A percentile compares a stretch with the other conserved stretches of the same genome.
phyloP scores from a whole-genome alignment of 2,797 vertebrate genomes.

The Coregonus sp. region DNA sequence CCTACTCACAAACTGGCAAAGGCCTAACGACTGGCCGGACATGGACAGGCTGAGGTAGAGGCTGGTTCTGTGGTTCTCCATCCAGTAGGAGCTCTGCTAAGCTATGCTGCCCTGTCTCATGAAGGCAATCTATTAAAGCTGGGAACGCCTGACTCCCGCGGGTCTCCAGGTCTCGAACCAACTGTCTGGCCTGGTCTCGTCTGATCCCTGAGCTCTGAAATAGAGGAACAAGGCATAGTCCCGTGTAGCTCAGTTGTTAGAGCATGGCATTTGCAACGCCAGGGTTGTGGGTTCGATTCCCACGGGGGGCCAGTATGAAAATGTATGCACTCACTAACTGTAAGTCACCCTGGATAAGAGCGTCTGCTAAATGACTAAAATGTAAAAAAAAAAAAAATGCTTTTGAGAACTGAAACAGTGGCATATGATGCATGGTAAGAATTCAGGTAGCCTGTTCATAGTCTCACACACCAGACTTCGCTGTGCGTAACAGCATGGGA shows the following conservation, averaged over 20 bases:
- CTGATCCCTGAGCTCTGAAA: slow-evolving; percentile 76
- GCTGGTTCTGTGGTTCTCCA: slow-evolving; percentile 32
- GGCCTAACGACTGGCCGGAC: slow-evolving; percentile 48
- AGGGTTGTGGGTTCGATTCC: too few species aligned
- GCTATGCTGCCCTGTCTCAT: slow-evolving; percentile 74
- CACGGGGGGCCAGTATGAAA: too few species aligned
- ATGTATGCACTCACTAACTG: too few species aligned
- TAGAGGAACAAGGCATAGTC: neutral
- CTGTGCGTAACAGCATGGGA: neutral
- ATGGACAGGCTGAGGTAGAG: slow-evolving; percentile 43
- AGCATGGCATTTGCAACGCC: too few species aligned
- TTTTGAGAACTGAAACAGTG: slow-evolving; percentile 5
- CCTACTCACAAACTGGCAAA: slow-evolving; percentile 70
- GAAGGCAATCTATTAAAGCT: slow-evolving; percentile 82
- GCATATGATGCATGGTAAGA: neutral
- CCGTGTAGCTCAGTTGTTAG: too few species aligned
- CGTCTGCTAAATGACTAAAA: too few species aligned
- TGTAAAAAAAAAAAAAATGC: neutral
- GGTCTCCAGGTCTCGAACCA: slow-evolving; percentile 85
- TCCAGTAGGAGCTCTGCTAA: slow-evolving; percentile 72
- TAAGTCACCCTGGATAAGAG: too few species aligned
- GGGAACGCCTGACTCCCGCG: slow-evolving; percentile 85
- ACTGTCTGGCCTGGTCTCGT: slow-evolving; percentile 83
- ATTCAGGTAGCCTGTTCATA: too few species aligned
- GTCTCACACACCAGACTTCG: neutral